Base-by-base conservation (phyloP, 2,113 vertebrate genomes). In the Zosterops lateralis region DNA sequence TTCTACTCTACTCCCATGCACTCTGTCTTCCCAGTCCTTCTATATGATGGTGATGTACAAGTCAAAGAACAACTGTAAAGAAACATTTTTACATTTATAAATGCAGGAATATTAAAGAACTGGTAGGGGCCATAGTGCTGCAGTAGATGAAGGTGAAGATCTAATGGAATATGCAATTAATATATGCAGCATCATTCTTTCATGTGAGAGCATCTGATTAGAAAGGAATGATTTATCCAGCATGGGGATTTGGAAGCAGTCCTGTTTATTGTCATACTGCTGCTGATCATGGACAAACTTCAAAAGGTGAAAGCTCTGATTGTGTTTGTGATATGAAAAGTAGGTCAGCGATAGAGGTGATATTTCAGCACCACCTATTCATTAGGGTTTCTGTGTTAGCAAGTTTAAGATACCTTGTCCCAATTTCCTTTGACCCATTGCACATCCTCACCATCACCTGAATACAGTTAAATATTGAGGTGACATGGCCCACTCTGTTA, bases 121-220 rank as follows among this genome's bases (percentile, higher is more conserved):
- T 65, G n/a, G 6, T 61, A 92, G 91, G 17, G 32, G 44, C 86
- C 20, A 79, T 9, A 64, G 29, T 66, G 57, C 34, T 96, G 45
- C 91, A 86, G 51, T 16, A 71, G 84, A 89, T 70, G 45, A 92
- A 95, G 74, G 48, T 66, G 51, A 89, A 93, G 54, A 87, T 95
- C 67, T 95, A 77, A 93, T 92, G 81, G 73, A 92, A 95, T 76
- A 70, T 65, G 47, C 26, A 71, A 90, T 92, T 91, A 85, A 67
- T 83, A 34, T 44, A 80, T 78, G 25, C 18, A 76, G 66, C 61
- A 88, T 89, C 51, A 57, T 90, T 92, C 89, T 96, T 89, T 92
- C 84, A 75, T 89, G 62, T 73, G 78, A 90, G 82, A 91, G 12
- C 53, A 68, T 87, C 60, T 61, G 50, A 79, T 92, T 71, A 66